These are phyloP conservation scores for Atopsyche davidsoni DNA, from an alignment of 1,140 invertebrate species.

Conservation along the genomic window DNA sequence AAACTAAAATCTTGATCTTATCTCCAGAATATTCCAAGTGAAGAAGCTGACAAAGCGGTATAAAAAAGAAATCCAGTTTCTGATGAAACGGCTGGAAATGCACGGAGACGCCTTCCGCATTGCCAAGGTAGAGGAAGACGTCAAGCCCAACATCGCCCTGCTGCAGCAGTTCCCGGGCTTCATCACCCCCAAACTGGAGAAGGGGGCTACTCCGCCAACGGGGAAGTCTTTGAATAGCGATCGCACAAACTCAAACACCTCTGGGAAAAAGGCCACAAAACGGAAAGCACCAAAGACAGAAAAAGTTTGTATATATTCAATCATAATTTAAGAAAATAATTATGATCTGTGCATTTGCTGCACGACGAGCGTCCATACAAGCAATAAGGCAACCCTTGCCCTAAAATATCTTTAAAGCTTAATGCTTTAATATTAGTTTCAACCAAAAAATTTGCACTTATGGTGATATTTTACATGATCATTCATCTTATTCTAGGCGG, in stretches of 20 bases:
- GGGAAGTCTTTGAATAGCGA: slow-evolving; percentile 13
- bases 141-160: slow-evolving; percentile 40
- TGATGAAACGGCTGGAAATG: slow-evolving; percentile 46
- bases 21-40: slow-evolving; percentile 53
- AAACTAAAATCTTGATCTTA: too few relatives aligned
- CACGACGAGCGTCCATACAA: too few relatives aligned
- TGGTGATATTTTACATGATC: neutral
- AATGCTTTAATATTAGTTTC: too few relatives aligned
- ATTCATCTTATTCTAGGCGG: slow-evolving; percentile 30
- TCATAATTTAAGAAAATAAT: too few relatives aligned
- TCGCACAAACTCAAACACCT: slow-evolving; percentile 29
- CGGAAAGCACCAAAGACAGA: slow-evolving; percentile 45
- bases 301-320: slow-evolving; percentile 37
- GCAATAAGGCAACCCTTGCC: too few relatives aligned
- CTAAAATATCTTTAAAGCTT: too few relatives aligned
- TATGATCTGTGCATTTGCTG: too few relatives aligned
- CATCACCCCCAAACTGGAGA: slow-evolving; percentile 15
- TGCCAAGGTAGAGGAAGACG: slow-evolving; percentile 33
- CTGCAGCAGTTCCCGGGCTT: slow-evolving; percentile 32
- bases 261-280: slow-evolving; percentile 43
- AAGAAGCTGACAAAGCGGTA: slow-evolving; percentile 52
- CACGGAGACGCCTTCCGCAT: slow-evolving; percentile 46
- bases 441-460: too few relatives aligned
- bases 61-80: slow-evolving; percentile 50
- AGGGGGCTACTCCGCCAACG: slow-evolving; percentile 13